Conservation (phyloP, 2,888 invertebrate genomes). For the Dasypolia templi region DNA sequence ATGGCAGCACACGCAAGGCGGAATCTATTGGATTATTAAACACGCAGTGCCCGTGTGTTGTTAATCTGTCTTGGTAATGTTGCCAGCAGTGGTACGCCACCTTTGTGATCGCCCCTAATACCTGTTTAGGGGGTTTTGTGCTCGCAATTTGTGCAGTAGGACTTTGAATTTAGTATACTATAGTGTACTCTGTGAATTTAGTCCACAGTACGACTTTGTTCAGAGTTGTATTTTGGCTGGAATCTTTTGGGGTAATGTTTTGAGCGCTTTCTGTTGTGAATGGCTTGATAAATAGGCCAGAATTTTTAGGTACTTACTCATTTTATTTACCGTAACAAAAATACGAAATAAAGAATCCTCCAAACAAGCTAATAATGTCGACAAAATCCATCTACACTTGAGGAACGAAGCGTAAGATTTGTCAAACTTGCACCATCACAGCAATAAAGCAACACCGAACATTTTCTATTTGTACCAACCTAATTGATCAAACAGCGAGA, state of each 20-base stretch:
- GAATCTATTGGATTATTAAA: slow-evolving; percentile 79
- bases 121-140: slow-evolving; percentile 59
- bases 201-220: slow-evolving; percentile 34
- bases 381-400: slow-evolving; percentile 25
- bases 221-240: slow-evolving; percentile 14
- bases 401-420: slow-evolving; percentile 41
- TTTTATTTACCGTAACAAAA: background rate
- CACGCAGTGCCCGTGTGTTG: slow-evolving; percentile 73
- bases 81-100: slow-evolving; percentile 50
- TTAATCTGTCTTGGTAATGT: slow-evolving; percentile 79
- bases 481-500: slow-evolving; percentile 68
- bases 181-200: slow-evolving; percentile 49
- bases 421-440: slow-evolving; percentile 52
- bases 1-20: slow-evolving; percentile 33
- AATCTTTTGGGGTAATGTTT: slow-evolving; percentile 12
- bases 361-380: slow-evolving; percentile 21
- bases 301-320: background rate
- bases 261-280: background rate
- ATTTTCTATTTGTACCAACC: slow-evolving; percentile 58
- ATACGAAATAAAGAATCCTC: background rate
- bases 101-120: slow-evolving; percentile 59
- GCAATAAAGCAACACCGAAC: slow-evolving; percentile 53
- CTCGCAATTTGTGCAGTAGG: slow-evolving; percentile 49
- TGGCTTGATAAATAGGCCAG: background rate
- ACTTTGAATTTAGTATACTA: slow-evolving; percentile 49